Evolutionary conservation across 2,113 vertebrate species (phyloP).

Genomic region (Lanius collurio): DNA sequence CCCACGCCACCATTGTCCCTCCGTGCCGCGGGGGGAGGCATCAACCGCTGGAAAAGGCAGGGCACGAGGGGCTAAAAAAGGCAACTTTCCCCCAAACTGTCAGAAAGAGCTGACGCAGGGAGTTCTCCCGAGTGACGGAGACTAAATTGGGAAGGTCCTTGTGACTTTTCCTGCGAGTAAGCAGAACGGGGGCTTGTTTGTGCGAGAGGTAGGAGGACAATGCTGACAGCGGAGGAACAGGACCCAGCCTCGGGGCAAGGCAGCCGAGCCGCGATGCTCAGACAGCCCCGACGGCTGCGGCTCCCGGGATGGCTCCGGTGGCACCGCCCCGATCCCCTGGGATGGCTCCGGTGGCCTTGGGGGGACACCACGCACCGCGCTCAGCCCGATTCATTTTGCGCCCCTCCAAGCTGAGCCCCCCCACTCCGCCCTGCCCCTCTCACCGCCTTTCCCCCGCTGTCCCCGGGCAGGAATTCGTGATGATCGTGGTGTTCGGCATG

Average conservation of each 20-base stretch:
- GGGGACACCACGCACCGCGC: accelerated
- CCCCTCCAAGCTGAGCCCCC: accelerated
- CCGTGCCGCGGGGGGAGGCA: accelerated
- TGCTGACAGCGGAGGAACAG: conserved; percentile 70
- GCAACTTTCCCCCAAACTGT: conserved; percentile 57
- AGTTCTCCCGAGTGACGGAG: conserved; percentile 52
- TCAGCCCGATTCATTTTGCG: accelerated
- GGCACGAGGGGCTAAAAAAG: conserved; percentile 32
- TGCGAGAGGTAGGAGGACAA: conserved; percentile 59
- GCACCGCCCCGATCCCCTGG: accelerated
- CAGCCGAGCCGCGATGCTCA: background rate
- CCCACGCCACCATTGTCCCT: accelerated
- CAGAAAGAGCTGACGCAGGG: conserved; percentile 65
- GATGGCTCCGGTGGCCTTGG: background rate
- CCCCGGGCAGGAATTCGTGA: conserved; percentile 89
- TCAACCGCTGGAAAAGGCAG: background rate
- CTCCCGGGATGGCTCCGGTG: background rate
- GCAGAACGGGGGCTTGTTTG: conserved; percentile 63
- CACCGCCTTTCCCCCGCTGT: accelerated
- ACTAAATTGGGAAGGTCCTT: conserved; percentile 76
- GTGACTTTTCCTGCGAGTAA: conserved; percentile 72
- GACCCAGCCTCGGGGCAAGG: conserved; percentile 8
- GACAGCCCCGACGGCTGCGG: background rate
- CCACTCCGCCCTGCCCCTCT: accelerated
- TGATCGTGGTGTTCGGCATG: conserved; percentile 97